phyloP scores from a whole-genome alignment of 1,140 invertebrate species.

The Drosophila novamexicana region DNA sequence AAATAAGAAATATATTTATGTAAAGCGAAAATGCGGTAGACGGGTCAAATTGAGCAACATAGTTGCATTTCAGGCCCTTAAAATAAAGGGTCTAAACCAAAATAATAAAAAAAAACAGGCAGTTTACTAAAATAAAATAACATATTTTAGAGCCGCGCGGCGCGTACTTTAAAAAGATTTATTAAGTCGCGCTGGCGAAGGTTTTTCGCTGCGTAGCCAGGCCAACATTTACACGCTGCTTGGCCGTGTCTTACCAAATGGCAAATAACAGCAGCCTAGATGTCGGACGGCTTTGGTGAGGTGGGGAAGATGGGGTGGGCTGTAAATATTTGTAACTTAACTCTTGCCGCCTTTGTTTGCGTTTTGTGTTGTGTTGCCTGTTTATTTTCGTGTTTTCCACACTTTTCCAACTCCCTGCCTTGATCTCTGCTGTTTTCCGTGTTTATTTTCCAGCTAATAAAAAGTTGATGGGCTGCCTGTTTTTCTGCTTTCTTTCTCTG shows the following conservation, averaged over 20 bases:
- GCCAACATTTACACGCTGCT: constrained; percentile 58
- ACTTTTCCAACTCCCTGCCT: constrained; percentile 1
- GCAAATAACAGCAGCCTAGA: constrained; percentile 40
- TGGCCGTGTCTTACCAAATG: constrained; percentile 61
- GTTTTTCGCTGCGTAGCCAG: constrained; percentile 20
- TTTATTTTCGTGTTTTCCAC: constrained; percentile 59
- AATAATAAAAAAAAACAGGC: constrained; percentile 31
- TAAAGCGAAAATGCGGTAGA: constrained; percentile 58
- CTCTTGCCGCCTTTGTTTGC: constrained; percentile 73
- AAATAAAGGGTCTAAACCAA: background rate
- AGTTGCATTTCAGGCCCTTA: constrained; percentile 23
- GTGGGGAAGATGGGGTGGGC: constrained; percentile 1
- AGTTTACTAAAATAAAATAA: constrained; percentile 29
- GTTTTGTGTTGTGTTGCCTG: constrained; percentile 57
- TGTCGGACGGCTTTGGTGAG: background rate
- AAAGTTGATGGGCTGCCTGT: constrained; percentile 68
- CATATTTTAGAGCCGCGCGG: constrained; percentile 61
- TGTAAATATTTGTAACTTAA: constrained; percentile 81
- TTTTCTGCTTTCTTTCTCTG: constrained; percentile 18
- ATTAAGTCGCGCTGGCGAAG: constrained; percentile 60
- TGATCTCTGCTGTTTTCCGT: constrained; percentile 3
- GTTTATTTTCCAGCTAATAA: constrained; percentile 74
- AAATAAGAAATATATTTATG: constrained; percentile 64
- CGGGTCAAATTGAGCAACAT: constrained; percentile 16
- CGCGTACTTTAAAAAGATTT: constrained; percentile 79